Evolutionary conservation across 2,113 vertebrate genomes (phyloP), one percentile per base, ranked within the genome.

Genomic region (Rhinoderma darwinii): DNA sequence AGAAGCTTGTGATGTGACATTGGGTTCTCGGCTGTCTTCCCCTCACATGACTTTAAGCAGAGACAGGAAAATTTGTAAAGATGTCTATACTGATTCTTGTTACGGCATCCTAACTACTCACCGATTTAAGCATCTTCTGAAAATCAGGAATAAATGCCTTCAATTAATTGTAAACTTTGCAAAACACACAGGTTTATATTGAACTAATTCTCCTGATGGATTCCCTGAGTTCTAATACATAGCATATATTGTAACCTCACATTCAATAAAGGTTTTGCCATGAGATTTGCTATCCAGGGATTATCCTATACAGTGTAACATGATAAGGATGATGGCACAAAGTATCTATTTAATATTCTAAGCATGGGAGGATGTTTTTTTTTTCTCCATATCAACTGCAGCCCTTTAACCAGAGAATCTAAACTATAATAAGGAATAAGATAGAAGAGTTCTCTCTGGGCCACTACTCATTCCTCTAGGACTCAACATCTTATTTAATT

Each of bases 401-500:
- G 30, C 10, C 30, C n/a, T 79, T 86, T 32, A 50, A 70, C 59
- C 18, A 78, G 74, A 78, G 73, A 79, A 43, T 68, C 75, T 70
- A 78, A 80, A 54, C 56, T 50, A 22, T 59, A 75, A 84, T 22
- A 84, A 59, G 83, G 32, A 79, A 86, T 86, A 78, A 80, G 61
- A 79, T 86, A 80, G 61, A 66, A 79, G 75, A 30, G 63, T 47
- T 86, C 75, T 79, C 61, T 41, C 12, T 66, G 79, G 54, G 56
- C 22, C 56, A 37, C 59, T 51, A 70, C 84, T 70, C 25, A 20
- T 70, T 86, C 75, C 74, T 80, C 51, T 35, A 86, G 76, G 84
- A 80, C 59, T 80, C 44, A 70, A 86, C 84, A 86, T 75, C 76
- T 86, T 86, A 86, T 86, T 86, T 80, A 78, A 86, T 86, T 86